phyloP scores from a whole-genome alignment of 2,797 vertebrate species.

The Rhyacichthys aspro region DNA sequence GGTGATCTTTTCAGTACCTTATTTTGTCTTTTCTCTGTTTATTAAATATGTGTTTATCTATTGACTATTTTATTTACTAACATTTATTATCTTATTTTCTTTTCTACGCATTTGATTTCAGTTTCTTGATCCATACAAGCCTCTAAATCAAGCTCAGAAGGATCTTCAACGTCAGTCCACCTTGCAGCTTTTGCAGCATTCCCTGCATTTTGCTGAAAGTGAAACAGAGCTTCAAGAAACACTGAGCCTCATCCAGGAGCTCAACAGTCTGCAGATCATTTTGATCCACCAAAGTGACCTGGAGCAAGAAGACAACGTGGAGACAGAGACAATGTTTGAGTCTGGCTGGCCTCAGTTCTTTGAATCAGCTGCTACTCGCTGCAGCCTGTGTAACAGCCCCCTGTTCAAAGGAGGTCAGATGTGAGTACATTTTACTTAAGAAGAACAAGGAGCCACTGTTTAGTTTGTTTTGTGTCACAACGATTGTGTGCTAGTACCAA shows the following conservation, averaged over 20 bases:
- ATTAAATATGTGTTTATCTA: background rate
- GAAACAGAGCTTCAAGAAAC: slow-evolving; percentile 90
- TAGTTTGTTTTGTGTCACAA: no score
- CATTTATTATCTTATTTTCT: background rate
- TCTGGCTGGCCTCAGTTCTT: slow-evolving; percentile 94
- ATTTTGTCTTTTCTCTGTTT: background rate
- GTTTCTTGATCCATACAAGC: slow-evolving; percentile 80
- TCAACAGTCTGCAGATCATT: slow-evolving; percentile 89
- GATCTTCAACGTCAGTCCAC: slow-evolving; percentile 93
- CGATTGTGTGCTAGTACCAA: background rate
- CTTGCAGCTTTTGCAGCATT: slow-evolving; percentile 87
- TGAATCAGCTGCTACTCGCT: slow-evolving; percentile 88
- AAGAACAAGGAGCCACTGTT: no score
- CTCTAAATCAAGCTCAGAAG: slow-evolving; percentile 83
- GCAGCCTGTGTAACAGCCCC: slow-evolving; percentile 88
- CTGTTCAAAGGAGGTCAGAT: slow-evolving; percentile 91
- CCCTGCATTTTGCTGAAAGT: slow-evolving; percentile 91
- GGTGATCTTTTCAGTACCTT: slow-evolving; percentile 23
- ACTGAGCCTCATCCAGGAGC: slow-evolving; percentile 89
- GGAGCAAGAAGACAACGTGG: slow-evolving; percentile 18
- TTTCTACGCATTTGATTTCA: slow-evolving; percentile 36
- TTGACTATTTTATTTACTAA: background rate
- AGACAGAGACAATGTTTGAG: slow-evolving; percentile 84
- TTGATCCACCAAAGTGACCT: slow-evolving; percentile 72
- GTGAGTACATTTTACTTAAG: slow-evolving; percentile 73